Conservation (phyloP, 1,140 invertebrate species). For the Brachionus sp. region DNA sequence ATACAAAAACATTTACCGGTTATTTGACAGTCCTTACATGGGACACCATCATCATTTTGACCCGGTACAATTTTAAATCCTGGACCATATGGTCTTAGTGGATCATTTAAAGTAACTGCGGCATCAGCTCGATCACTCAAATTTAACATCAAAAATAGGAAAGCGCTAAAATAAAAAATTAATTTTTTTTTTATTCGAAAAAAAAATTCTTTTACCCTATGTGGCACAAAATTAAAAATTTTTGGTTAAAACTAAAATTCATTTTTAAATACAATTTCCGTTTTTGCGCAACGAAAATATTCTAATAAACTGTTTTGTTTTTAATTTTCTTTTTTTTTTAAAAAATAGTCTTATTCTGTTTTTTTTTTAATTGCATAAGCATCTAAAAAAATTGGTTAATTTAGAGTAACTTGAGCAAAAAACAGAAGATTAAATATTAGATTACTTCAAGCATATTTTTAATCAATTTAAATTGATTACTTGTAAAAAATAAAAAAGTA, state of each 20-base stretch:
- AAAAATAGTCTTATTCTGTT: neutral
- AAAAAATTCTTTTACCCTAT: neutral
- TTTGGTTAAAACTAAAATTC: neutral
- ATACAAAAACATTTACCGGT: conserved; percentile 45
- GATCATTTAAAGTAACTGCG: conserved; percentile 26
- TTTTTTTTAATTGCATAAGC: conserved; percentile 9
- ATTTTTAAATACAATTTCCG: conserved; percentile 10
- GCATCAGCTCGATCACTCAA: neutral
- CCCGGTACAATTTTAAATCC: conserved; percentile 33
- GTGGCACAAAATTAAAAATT: conserved; percentile 7
- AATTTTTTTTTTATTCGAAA: neutral
- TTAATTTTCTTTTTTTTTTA: neutral
- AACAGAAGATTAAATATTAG: neutral
- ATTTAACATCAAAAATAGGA: neutral
- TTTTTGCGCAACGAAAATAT: neutral
- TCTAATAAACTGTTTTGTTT: neutral
- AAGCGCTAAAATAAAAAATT: neutral
- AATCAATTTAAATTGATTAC: neutral
- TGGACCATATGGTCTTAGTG: conserved; percentile 21
- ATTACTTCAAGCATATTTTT: neutral
- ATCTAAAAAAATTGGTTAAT: neutral
- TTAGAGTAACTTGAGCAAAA: neutral
- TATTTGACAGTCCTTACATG: conserved; percentile 42
- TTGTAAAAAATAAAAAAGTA: neutral
- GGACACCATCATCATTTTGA: conserved; percentile 42